Conservation (phyloP, 2,888 invertebrate species). For the Lingula anatina region DNA sequence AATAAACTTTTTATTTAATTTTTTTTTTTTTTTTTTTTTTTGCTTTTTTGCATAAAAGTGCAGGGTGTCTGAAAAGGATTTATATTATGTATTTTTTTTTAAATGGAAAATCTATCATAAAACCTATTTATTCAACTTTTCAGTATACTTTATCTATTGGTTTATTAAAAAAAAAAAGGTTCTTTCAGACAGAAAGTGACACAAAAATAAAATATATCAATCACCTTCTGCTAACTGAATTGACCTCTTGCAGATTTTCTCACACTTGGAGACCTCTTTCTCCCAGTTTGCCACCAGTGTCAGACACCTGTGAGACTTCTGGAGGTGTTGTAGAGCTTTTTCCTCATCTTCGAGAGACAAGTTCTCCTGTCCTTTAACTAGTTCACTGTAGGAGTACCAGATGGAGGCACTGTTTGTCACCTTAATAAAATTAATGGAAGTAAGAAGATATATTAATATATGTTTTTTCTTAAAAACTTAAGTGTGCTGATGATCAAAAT, state of each 20-base stretch:
- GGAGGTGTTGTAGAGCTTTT: constrained; percentile 61
- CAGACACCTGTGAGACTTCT: constrained; percentile 69
- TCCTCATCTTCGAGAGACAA: constrained; percentile 10
- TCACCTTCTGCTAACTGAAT: constrained; percentile 25
- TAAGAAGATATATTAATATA: not conserved
- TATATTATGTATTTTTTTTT: no score
- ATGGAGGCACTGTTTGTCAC: constrained; percentile 64
- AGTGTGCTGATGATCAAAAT: no score
- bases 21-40: no score
- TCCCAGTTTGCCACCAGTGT: constrained; percentile 64
- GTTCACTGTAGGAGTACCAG: constrained; percentile 76
- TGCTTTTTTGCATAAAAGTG: no score
- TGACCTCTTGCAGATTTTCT: constrained; percentile 56
- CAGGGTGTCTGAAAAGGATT: no score
- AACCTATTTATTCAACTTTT: no score
- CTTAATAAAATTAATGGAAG: constrained; percentile 22
- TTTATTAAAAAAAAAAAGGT: no score
- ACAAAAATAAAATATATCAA: no score
- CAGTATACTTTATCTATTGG: no score
- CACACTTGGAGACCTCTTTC: constrained; percentile 55
- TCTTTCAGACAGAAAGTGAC: no score
- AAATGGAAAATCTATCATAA: no score
- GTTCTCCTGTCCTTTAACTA: constrained; percentile 17
- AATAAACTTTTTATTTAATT: no score
- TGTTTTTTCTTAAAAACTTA: not conserved